A percentile compares a stretch with the other conserved stretches of the same genome.
phyloP scores from a whole-genome alignment of 2,797 vertebrate genomes.

The Microctenopoma stevenorrisi region DNA sequence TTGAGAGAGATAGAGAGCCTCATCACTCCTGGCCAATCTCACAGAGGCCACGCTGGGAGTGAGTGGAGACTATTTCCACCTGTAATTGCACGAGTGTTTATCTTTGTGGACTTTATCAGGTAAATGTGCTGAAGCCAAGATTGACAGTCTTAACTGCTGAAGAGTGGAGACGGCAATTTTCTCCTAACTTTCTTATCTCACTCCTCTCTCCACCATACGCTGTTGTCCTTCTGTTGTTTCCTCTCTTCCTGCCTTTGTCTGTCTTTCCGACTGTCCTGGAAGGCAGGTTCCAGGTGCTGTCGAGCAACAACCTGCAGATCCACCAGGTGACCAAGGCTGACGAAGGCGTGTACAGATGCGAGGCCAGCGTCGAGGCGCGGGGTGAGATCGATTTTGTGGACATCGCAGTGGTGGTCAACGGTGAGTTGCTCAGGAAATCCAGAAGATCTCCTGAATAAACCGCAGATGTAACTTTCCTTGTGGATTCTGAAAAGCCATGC shows the following conservation, averaged over 20 bases:
- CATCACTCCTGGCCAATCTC: slow-evolving; percentile 57
- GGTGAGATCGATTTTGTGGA: slow-evolving; percentile 98
- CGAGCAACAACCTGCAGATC: slow-evolving; percentile 97
- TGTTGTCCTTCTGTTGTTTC: slow-evolving; percentile 35
- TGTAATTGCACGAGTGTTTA: slow-evolving; percentile 71
- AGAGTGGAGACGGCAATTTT: slow-evolving; percentile 58
- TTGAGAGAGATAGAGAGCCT: slow-evolving; percentile 56
- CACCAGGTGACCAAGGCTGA: slow-evolving; percentile 94
- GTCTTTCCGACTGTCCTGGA: slow-evolving; percentile 46
- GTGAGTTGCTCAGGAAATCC: slow-evolving; percentile 79
- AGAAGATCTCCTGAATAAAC: neutral
- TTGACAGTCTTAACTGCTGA: slow-evolving; percentile 52
- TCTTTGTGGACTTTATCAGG: slow-evolving; percentile 70
- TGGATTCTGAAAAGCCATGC: neutral
- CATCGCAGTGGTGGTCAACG: slow-evolving; percentile 94
- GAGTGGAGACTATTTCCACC: slow-evolving; percentile 27
- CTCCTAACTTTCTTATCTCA: slow-evolving; percentile 56
- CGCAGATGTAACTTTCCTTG: too few species aligned
- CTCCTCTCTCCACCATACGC: slow-evolving; percentile 43
- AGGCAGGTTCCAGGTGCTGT: slow-evolving; percentile 91
- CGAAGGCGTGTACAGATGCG: slow-evolving; percentile 97
- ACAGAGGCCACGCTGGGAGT: slow-evolving; percentile 32
- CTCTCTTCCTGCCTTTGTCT: neutral
- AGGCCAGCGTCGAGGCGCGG: slow-evolving; percentile 96
- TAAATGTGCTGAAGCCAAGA: slow-evolving; percentile 58